Evolutionary conservation across 2,888 invertebrate genomes (phyloP), one percentile per base, ranked within the genome.

Genomic region (Halictus ligatus): DNA sequence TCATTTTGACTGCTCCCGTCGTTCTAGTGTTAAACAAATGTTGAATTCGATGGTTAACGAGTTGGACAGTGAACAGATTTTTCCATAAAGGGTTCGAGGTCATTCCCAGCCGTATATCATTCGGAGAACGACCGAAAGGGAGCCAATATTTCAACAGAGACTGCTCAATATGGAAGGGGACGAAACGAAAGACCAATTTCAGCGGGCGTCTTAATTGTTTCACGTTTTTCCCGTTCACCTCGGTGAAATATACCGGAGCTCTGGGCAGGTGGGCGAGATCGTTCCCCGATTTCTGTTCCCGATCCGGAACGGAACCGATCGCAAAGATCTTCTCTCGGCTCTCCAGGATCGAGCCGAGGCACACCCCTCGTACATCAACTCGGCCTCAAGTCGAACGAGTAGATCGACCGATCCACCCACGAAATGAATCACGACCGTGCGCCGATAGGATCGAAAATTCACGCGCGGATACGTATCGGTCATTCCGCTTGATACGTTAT

Each of bases 341-440:
- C 72, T 69, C 35, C 85, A 67, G 69, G 54, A 83, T 80, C 69
- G 78, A 71, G 48, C 46, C 78, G 50, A 25, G 6, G 78, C 86
- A 86, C 84, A 88, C 85, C 80, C 80, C 78, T 88, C 81, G 80
- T 85, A 83, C 81, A 86, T 90, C 86, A 72, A 84, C n/a, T 71
- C 54, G 25, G 58, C 46, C 67, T 87, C 83, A 48, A 84, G 74
- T 87, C 75, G 74, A 85, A 78, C 83, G 75, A 71, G 69, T 71
- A 79, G 86, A 88, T 85, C 89, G 85, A 50, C 43, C 84, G 89
- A 90, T 86, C 89, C 83, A 90, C 81, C 90, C 86, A 80, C 84
- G 90, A 90, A 90, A 89, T 89, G 81, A 90, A 89, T 82, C 76
- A 86, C 80, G 89, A 15, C 40, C 80, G 78, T 25, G 48, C 46